These are phyloP conservation scores for Zonitis immaculata DNA, from an alignment of 2,888 invertebrate genomes.

Conservation along the genomic window DNA sequence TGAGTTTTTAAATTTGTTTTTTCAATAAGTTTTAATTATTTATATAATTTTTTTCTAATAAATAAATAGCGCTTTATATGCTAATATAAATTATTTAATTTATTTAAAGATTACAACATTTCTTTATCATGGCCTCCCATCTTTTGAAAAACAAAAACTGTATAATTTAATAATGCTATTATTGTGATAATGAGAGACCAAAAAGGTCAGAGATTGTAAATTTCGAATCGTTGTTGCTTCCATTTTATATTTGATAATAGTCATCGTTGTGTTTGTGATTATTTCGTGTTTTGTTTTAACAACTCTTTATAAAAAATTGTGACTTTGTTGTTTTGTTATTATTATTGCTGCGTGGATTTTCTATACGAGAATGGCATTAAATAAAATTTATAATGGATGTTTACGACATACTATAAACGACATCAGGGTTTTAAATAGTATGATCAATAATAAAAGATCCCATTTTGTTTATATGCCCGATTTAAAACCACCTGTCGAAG, in stretches of 20 bases:
- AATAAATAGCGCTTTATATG: no score
- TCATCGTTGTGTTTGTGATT: not conserved
- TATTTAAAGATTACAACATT: not conserved
- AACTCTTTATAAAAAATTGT: not conserved
- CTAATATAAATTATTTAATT: not conserved
- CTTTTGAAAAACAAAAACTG: not conserved
- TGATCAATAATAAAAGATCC: slow-evolving; percentile 29
- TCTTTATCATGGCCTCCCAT: not conserved
- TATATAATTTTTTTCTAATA: not conserved
- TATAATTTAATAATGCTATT: slow-evolving; percentile 7
- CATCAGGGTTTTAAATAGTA: slow-evolving; percentile 28
- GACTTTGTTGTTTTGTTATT: not conserved
- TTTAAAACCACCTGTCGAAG: slow-evolving; percentile 50
- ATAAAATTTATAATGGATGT: slow-evolving; percentile 32
- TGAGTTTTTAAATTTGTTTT: not conserved
- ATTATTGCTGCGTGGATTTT: not conserved
- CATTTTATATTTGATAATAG: slow-evolving; percentile 12
- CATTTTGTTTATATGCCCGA: slow-evolving; percentile 64
- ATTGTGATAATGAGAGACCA: slow-evolving; percentile 17
- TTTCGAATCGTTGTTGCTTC: not conserved
- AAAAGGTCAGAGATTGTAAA: slow-evolving; percentile 9
- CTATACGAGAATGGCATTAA: slow-evolving; percentile 30
- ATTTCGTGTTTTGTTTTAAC: slow-evolving; percentile 2
- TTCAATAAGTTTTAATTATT: not conserved
- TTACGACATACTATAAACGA: slow-evolving; percentile 25